phyloP scores from a whole-genome alignment of 2,888 invertebrate genomes.

The Eupsilia transversa region DNA sequence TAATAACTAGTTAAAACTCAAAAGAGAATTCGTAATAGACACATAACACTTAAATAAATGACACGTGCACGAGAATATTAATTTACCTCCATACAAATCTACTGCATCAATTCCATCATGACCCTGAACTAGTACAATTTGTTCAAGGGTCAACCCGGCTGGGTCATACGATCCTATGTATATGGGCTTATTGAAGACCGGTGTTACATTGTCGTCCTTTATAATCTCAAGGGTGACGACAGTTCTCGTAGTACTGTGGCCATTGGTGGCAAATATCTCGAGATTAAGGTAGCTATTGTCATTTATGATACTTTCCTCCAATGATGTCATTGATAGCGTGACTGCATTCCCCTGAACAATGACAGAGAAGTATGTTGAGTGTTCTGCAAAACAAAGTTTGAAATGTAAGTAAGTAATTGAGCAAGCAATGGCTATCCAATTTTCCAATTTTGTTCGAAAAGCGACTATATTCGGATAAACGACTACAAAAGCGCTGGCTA shows the following conservation, averaged over 20 bases:
- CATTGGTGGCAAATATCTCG: slow-evolving; percentile 74
- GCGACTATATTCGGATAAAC: not conserved
- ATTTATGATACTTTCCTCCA: slow-evolving; percentile 72
- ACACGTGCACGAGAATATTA: not conserved
- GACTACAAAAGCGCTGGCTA: not conserved
- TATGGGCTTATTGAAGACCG: slow-evolving; percentile 76
- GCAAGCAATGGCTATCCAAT: not conserved
- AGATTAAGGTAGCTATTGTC: slow-evolving; percentile 77
- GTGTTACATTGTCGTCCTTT: slow-evolving; percentile 80
- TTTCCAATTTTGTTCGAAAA: not conserved
- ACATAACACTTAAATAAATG: not conserved
- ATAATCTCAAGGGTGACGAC: slow-evolving; percentile 80
- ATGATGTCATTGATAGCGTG: slow-evolving; percentile 73
- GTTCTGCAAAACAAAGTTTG: slow-evolving; percentile 65
- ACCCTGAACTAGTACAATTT: slow-evolving; percentile 77
- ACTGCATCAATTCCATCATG: slow-evolving; percentile 77
- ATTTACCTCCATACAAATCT: slow-evolving; percentile 78
- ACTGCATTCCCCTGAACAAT: slow-evolving; percentile 70
- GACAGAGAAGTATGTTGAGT: slow-evolving; percentile 71
- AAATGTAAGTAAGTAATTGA: not conserved
- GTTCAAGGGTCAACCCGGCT: slow-evolving; percentile 72
- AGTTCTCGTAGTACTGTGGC: slow-evolving; percentile 69
- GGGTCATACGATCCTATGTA: slow-evolving; percentile 77
- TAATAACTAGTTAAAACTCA: not conserved
- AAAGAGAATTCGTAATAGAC: not conserved